These are phyloP conservation scores for Sinhomidia bicolor DNA, from an alignment of 2,888 invertebrate genomes.

Conservation along the genomic window DNA sequence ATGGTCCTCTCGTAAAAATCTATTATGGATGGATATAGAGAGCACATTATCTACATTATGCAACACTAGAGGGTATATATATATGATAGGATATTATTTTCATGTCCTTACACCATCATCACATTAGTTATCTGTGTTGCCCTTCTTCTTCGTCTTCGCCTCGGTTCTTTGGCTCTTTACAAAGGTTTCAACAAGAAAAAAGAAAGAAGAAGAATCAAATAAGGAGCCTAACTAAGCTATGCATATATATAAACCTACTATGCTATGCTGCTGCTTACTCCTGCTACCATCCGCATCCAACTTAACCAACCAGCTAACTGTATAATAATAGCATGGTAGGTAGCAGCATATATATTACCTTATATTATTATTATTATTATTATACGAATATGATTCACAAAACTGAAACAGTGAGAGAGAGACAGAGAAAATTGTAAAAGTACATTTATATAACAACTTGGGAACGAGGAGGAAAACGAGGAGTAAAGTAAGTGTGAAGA, in stretches of 20 bases:
- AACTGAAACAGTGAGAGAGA: no score
- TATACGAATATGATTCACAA: background rate
- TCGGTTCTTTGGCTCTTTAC: slow-evolving; percentile 56
- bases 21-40: background rate
- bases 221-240: slow-evolving; percentile 62
- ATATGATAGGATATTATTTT: slow-evolving; percentile 61
- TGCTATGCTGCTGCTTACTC: no score
- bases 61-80: background rate
- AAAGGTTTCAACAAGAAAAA: slow-evolving; percentile 22
- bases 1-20: no score
- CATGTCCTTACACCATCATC: slow-evolving; percentile 74
- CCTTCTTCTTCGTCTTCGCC: slow-evolving; percentile 63
- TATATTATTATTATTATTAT: background rate
- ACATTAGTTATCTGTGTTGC: slow-evolving; percentile 74
- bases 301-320: background rate
- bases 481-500: slow-evolving; percentile 73
- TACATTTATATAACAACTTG: slow-evolving; percentile 40
- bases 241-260: no score
- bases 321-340: slow-evolving; percentile 10
- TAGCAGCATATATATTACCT: background rate
- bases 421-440: slow-evolving; percentile 36
- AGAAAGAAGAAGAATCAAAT: slow-evolving; percentile 62
- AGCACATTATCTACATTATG: background rate
- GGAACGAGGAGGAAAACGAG: slow-evolving; percentile 50
- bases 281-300: background rate